Evolutionary conservation across 2,888 invertebrate genomes (phyloP).

Genomic region (Oxycera nigricornis): DNA sequence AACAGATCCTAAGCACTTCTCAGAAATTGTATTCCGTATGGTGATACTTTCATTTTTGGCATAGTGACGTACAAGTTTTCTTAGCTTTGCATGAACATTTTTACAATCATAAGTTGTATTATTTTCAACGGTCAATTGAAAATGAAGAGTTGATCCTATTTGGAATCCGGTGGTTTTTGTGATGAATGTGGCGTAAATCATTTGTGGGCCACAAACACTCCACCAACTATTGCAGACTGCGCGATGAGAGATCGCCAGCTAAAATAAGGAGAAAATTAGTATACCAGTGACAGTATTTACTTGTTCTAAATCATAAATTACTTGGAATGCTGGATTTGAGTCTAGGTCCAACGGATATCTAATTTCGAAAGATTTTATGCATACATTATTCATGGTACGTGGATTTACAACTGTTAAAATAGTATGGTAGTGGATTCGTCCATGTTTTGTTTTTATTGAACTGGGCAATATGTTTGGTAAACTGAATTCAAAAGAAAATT

Average conservation of each 20-base stretch:
- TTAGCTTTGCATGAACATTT: background rate
- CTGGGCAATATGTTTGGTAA: constrained; percentile 21
- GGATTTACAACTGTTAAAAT: constrained; percentile 28
- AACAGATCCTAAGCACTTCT: constrained; percentile 10
- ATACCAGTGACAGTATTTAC: background rate
- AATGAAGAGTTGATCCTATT: constrained; percentile 5
- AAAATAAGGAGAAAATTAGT: background rate
- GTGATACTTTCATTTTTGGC: background rate
- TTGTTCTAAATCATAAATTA: background rate
- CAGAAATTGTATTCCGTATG: background rate
- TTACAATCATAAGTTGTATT: background rate
- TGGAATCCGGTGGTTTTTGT: constrained; percentile 15
- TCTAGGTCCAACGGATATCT: constrained; percentile 17
- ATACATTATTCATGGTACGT: background rate
- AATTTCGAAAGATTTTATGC: background rate
- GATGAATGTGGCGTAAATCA: constrained; percentile 3
- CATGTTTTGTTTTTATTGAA: constrained; percentile 12
- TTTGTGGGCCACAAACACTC: constrained; percentile 20
- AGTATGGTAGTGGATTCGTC: constrained; percentile 14
- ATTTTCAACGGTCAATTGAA: constrained; percentile 7
- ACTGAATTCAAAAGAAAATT: constrained; percentile 9
- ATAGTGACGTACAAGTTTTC: background rate
- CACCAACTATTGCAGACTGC: constrained; percentile 20
- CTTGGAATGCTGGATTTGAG: constrained; percentile 1
- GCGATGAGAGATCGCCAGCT: background rate